Evolutionary conservation across 2,113 vertebrate genomes (phyloP).

Genomic region (Anthoscopus minutus): DNA sequence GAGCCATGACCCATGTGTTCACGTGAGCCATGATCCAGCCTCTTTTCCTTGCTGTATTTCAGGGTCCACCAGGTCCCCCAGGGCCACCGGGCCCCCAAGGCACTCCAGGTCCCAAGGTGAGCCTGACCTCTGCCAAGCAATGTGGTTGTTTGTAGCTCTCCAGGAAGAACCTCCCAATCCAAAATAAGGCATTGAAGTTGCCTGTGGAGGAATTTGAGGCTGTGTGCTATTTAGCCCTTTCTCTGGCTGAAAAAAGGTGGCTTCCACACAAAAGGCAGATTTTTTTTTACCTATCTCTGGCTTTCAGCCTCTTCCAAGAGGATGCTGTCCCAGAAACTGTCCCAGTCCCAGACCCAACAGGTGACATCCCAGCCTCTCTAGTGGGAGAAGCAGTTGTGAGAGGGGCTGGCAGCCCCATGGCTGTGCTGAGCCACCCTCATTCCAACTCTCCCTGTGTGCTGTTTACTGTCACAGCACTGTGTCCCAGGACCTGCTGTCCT

Average conservation of each 20-base stretch:
- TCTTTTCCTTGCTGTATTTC: slow-evolving; percentile 1
- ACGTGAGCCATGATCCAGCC: not conserved
- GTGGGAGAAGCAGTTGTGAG: not conserved
- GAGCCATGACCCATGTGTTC: not conserved
- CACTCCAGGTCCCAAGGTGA: slow-evolving; percentile 83
- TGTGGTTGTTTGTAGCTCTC: accelerated
- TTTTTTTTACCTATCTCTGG: not conserved
- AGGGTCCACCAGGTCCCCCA: slow-evolving; percentile 84
- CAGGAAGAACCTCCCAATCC: not conserved
- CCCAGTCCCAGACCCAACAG: not conserved
- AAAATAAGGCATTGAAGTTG: not conserved
- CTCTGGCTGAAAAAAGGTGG: not conserved
- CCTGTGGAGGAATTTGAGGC: accelerated
- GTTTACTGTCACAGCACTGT: accelerated
- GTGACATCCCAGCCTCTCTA: not conserved
- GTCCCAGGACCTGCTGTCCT: not conserved
- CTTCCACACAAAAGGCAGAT: not conserved
- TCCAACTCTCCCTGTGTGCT: not conserved
- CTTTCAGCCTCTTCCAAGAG: not conserved
- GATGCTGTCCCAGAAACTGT: not conserved
- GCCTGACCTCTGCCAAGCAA: not conserved
- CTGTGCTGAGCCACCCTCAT: not conserved
- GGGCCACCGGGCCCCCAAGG: slow-evolving; percentile 84
- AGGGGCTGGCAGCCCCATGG: not conserved
- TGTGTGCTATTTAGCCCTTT: accelerated